Conservation (phyloP, 2,113 vertebrate genomes). For the Pelmatolapia mariae region DNA sequence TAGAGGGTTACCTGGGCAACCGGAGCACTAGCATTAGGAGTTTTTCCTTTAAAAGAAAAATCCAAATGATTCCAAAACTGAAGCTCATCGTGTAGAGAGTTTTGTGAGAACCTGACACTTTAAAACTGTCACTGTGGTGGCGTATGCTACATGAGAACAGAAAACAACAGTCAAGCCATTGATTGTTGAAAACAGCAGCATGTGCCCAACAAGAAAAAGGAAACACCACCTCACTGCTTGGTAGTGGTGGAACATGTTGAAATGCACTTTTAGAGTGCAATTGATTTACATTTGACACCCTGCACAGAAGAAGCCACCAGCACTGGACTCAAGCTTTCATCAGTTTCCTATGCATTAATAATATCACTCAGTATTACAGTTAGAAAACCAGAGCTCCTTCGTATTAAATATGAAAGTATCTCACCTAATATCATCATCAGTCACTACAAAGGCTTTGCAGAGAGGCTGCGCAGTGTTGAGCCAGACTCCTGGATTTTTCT, state of each 20-base stretch:
- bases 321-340: not conserved
- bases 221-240: not conserved
- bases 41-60: not conserved
- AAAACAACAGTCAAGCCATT: not conserved
- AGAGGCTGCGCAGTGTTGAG: constrained; percentile 92
- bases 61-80: not conserved
- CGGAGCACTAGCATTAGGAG: not conserved
- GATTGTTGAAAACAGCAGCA: not conserved
- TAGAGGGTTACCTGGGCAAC: not conserved
- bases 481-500: constrained; percentile 97
- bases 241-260: not conserved
- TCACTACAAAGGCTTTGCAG: constrained; percentile 96
- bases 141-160: not conserved
- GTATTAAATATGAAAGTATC: not conserved
- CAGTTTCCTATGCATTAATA: not conserved
- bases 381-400: not conserved
- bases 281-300: not conserved
- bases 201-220: not conserved
- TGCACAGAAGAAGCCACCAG: not conserved
- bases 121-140: not conserved
- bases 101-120: not conserved
- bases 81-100: not conserved
- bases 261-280: not conserved
- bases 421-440: constrained; percentile 96
- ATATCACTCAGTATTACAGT: not conserved